Base-by-base conservation (phyloP, 2,888 invertebrate genomes). In the Lasioglossum figueresi region DNA sequence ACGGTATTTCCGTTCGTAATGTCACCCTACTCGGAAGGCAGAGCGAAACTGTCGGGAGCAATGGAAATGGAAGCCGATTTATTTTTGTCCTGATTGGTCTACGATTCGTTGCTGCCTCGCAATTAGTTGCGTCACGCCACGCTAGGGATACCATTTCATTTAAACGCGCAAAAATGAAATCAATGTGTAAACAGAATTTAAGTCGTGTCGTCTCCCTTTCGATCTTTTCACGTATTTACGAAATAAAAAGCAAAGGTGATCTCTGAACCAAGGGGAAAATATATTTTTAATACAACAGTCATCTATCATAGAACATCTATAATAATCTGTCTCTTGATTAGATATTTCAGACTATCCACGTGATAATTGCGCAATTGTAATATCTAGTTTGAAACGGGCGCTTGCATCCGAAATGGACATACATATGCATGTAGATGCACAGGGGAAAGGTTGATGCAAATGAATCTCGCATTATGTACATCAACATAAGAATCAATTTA, bases 401-500 rank as follows among this genome's bases (percentile, higher is more conserved):
- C 27, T 56, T 31, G 31, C 31, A 27, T 40, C 16, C 6, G 31
- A 34, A 48, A 43, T 19, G 23, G 2, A 19, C 19, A 34, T 63
- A 63, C 2, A 31, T 19, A 19, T 31, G 31, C 5, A 19, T 6
- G 1, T 31, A 63, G 5, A 31, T 16, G 16, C 27, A 63, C 2
- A 16, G 16, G 34, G 8, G 23, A 45, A 34, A 70, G 31, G n/a
- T 16, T 52, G 2, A 14, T 14, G 16, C n/a, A 76, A 76, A 82
- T 59, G 16, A 79, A 76, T 43, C 16, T 48, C 10, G 68, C n/a
- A 27, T n/a, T n/a, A n/a, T 1, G 6, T n/a, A 40, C 5, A 8
- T 45, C n/a, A 71, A 56, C 66, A 66, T 31, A 78, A 37, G 48
- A 72, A 66, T 71, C 45, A 80, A 76, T 86, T 86, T 86, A 86